A percentile compares a stretch with the other conserved stretches of the same genome.
Evolutionary conservation across 2,888 invertebrate genomes (phyloP).

Genomic region (Scaptomyza parva): DNA sequence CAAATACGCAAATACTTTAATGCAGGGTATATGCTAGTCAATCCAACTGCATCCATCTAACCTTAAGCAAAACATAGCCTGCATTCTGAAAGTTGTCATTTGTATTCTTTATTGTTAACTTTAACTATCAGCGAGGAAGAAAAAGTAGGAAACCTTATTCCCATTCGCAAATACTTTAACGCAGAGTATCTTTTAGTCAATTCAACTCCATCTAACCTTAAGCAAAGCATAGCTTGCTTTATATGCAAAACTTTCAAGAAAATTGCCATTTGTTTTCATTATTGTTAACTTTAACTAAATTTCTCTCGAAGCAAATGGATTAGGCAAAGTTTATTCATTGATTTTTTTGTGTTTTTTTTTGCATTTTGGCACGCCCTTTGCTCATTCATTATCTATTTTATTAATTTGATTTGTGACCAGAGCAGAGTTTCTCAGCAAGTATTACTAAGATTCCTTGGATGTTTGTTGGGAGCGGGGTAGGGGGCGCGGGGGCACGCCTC

Average conservation of each 20-base stretch:
- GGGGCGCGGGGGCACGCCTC: not conserved
- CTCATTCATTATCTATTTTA: slow-evolving; percentile 63
- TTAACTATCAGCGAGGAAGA: too few species aligned
- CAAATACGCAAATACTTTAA: too few species aligned
- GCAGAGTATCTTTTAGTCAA: not conserved
- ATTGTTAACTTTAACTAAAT: slow-evolving; percentile 12
- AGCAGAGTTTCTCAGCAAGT: slow-evolving; percentile 13
- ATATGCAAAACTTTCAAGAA: slow-evolving; percentile 43
- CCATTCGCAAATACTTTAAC: too few species aligned
- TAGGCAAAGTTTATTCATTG: slow-evolving; percentile 68
- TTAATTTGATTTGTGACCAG: slow-evolving; percentile 69
- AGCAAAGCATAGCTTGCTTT: slow-evolving; percentile 46
- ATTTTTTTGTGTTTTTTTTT: slow-evolving; percentile 38
- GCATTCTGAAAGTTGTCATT: slow-evolving; percentile 52
- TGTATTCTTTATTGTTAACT: slow-evolving; percentile 43
- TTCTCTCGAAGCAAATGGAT: slow-evolving; percentile 58
- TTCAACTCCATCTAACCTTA: not conserved
- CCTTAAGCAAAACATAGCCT: slow-evolving; percentile 37
- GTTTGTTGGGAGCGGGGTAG: not conserved
- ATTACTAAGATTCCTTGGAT: not conserved
- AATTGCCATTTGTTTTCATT: slow-evolving; percentile 56
- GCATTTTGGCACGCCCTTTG: slow-evolving; percentile 3
- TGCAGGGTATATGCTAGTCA: not conserved
- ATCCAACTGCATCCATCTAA: not conserved
- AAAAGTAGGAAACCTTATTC: too few species aligned